These are phyloP conservation scores for Heliconius erato DNA, from an alignment of 2,888 invertebrate species.

Conservation along the genomic window DNA sequence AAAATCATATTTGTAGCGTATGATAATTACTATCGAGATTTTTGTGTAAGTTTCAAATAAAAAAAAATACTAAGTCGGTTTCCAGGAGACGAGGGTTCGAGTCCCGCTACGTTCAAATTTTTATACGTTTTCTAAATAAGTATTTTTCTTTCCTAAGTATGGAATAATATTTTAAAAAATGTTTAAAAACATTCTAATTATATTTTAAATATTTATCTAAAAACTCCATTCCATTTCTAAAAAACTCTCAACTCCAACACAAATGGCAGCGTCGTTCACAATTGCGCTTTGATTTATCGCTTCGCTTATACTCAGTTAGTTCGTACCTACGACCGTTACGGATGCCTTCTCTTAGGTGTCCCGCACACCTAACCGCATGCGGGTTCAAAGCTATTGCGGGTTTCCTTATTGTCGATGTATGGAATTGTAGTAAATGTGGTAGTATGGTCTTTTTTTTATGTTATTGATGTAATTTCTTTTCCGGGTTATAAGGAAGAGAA, in stretches of 20 bases:
- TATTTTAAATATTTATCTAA: slow-evolving; percentile 49
- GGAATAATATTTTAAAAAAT: too few species aligned
- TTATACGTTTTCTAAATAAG: too few species aligned
- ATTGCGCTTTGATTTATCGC: slow-evolving; percentile 76
- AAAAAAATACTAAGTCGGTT: too few species aligned
- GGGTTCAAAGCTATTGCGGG: slow-evolving; percentile 38
- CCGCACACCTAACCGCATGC: slow-evolving; percentile 46
- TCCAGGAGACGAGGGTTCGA: too few species aligned
- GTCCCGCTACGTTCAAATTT: too few species aligned
- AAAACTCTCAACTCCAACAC: slow-evolving; percentile 69
- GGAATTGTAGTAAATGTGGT: neutral
- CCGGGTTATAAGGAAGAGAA: neutral
- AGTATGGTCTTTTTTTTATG: neutral
- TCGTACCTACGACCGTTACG: slow-evolving; percentile 56
- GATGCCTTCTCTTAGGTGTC: slow-evolving; percentile 49
- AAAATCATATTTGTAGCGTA: too few species aligned
- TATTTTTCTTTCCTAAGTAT: too few species aligned
- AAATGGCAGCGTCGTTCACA: slow-evolving; percentile 70
- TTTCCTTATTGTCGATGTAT: slow-evolving; percentile 18
- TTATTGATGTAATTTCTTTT: neutral
- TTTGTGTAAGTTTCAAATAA: too few species aligned
- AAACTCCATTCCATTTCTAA: slow-evolving; percentile 67
- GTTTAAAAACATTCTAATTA: too few species aligned
- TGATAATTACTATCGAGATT: too few species aligned
- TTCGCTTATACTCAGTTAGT: slow-evolving; percentile 71